Evolutionary conservation across 2,888 invertebrate genomes (phyloP), one percentile per base, ranked within the genome.

Genomic region (Nomada fucata): DNA sequence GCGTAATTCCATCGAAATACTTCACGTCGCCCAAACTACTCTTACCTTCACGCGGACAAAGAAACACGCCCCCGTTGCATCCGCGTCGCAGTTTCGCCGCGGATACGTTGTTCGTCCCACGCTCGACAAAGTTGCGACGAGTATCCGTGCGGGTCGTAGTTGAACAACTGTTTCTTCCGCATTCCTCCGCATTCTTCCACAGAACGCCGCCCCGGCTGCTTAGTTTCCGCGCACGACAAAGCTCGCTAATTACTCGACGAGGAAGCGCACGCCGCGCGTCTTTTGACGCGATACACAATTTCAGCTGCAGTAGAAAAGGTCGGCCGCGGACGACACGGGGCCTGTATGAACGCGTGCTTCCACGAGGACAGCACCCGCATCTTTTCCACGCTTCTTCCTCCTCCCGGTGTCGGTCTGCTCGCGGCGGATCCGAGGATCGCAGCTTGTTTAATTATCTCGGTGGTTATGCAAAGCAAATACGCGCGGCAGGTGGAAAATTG

Each of bases 381-480:
- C 44, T 60, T 71, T 44, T 64, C 29, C 23, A 5, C 20, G 60
- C 26, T 52, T 47, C 10, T 68, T 72, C 57, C 69, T 73, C 60
- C 70, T 61, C 50, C 44, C 65, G 55, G 47, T 63, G 60, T 18
- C 61, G 53, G 36, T 60, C 80, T 85, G 85, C 59, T 63, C 61
- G 57, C 79, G 85, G 76, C 81, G 76, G 64, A 77, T 84, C 83
- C 69, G 78, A 69, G 81, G 82, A 82, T 86, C 76, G 71, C 69
- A 80, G 90, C 88, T 89, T 89, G 85, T 89, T 90, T 89, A 90
- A 91, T 91, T 90, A 89, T 88, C 89, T 85, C 88, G 83, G 85
- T 77, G 82, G 85, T 89, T 91, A 87, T 84, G 89, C 76, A 85
- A 88, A 89, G 86, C 86, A 89, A 90, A 90, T 88, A 86, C 84